A percentile compares a stretch with the other conserved stretches of the same genome.
Conservation (phyloP, 2,888 invertebrate genomes). For the Marronus borbonicus region DNA sequence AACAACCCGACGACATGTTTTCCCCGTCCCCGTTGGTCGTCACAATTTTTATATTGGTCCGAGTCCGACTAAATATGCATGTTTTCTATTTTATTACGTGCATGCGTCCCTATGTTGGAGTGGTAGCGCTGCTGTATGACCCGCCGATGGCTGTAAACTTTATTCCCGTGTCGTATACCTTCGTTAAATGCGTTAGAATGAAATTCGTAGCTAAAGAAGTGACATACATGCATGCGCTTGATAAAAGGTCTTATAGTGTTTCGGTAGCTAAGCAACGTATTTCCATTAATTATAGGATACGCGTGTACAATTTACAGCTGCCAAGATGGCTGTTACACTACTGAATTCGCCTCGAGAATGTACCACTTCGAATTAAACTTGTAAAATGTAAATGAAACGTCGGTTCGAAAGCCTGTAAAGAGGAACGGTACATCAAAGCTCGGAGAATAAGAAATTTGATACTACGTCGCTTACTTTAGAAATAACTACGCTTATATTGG, state of each 20-base stretch:
- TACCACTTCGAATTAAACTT: too few relatives aligned
- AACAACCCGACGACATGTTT: background rate
- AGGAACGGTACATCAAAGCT: too few relatives aligned
- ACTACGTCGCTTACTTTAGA: too few relatives aligned
- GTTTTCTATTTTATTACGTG: constrained; percentile 17
- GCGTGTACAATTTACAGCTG: too few relatives aligned
- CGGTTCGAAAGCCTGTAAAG: background rate
- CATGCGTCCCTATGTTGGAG: constrained; percentile 3
- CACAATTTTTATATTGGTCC: constrained; percentile 42
- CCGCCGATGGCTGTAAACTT: constrained; percentile 3
- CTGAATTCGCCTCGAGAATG: too few relatives aligned
- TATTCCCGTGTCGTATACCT: constrained; percentile 8
- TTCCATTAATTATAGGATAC: too few relatives aligned
- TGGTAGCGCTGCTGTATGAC: background rate
- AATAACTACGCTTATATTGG: too few relatives aligned
- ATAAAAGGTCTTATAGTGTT: too few relatives aligned
- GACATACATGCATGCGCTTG: too few relatives aligned
- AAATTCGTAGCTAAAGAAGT: background rate
- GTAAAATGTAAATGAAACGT: background rate
- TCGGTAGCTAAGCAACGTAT: too few relatives aligned
- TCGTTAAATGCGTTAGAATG: background rate
- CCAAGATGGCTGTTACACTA: too few relatives aligned
- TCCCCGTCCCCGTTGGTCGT: background rate
- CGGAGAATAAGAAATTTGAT: too few relatives aligned
- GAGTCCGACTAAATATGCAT: constrained; percentile 36